A percentile compares a stretch with the other conserved stretches of the same genome.
Evolutionary conservation across 2,888 invertebrate genomes (phyloP).

Genomic region (Trichopria drosophilae): DNA sequence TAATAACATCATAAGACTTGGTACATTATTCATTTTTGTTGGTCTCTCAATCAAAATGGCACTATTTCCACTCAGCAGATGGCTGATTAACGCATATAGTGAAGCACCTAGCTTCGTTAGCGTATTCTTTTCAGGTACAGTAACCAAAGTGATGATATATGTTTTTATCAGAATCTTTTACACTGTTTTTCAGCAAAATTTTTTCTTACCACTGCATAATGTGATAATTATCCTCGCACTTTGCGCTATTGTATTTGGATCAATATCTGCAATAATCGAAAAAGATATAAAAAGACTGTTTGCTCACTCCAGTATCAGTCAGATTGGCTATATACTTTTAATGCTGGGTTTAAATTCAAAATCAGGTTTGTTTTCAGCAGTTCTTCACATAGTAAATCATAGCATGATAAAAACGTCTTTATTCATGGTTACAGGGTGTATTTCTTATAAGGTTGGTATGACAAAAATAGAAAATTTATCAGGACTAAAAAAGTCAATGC

Average conservation of each 20-base stretch:
- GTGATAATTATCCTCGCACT: constrained; percentile 21
- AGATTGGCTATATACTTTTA: constrained; percentile 20
- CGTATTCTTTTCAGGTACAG: constrained; percentile 26
- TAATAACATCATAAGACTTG: constrained; percentile 26
- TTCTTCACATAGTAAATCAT: constrained; percentile 21
- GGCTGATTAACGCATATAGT: constrained; percentile 27
- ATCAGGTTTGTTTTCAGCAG: constrained; percentile 19
- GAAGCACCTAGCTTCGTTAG: constrained; percentile 24
- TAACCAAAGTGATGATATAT: constrained; percentile 26
- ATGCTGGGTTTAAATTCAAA: constrained; percentile 19
- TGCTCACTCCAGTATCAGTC: constrained; percentile 16
- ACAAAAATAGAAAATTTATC: constrained; percentile 20
- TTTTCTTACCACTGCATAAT: constrained; percentile 11
- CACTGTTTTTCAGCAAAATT: constrained; percentile 17
- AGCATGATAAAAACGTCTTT: constrained; percentile 20
- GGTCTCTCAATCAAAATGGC: constrained; percentile 26
- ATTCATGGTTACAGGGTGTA: constrained; percentile 20
- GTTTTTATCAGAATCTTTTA: constrained; percentile 21
- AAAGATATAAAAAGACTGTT: constrained; percentile 19
- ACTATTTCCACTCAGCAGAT: constrained; percentile 25
- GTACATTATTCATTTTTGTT: constrained; percentile 26
- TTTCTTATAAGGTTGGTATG: constrained; percentile 18
- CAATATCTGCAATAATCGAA: constrained; percentile 17
- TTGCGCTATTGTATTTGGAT: constrained; percentile 20
- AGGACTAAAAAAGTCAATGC: constrained; percentile 20